These are phyloP conservation scores for Coreius guichenoti DNA, from an alignment of 2,797 vertebrate genomes.

Conservation along the genomic window DNA sequence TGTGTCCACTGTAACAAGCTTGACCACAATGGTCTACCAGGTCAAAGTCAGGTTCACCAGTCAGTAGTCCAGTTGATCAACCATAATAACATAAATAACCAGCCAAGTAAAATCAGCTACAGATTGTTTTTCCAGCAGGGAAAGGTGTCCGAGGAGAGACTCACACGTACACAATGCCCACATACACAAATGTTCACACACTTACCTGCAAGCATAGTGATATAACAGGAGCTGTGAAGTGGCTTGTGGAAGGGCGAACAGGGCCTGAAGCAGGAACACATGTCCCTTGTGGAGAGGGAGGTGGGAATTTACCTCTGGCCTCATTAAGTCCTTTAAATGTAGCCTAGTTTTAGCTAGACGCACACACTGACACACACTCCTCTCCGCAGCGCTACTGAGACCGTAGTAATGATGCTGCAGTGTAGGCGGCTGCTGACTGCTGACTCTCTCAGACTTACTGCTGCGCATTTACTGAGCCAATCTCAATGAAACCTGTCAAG, in stretches of 20 bases:
- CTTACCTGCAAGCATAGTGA: background rate
- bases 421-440: background rate
- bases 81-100: background rate
- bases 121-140: background rate
- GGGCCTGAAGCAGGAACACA: conserved; percentile 37
- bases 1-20: background rate
- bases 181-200: conserved; percentile 6
- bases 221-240: conserved; percentile 2
- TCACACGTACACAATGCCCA: background rate
- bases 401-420: background rate
- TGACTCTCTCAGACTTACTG: background rate
- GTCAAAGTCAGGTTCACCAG: background rate
- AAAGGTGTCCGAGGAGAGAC: background rate
- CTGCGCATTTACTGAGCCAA: background rate
- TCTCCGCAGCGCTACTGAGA: background rate
- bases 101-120: background rate
- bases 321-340: conserved; percentile 33
- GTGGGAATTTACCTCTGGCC: conserved; percentile 28
- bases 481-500: background rate
- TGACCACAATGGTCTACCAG: background rate
- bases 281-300: background rate
- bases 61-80: background rate
- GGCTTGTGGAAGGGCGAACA: background rate
- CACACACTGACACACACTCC: background rate
- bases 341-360: conserved; percentile 10